Evolutionary conservation across 2,113 vertebrate species (phyloP).

Genomic region (Hippocampus guttulatus): DNA sequence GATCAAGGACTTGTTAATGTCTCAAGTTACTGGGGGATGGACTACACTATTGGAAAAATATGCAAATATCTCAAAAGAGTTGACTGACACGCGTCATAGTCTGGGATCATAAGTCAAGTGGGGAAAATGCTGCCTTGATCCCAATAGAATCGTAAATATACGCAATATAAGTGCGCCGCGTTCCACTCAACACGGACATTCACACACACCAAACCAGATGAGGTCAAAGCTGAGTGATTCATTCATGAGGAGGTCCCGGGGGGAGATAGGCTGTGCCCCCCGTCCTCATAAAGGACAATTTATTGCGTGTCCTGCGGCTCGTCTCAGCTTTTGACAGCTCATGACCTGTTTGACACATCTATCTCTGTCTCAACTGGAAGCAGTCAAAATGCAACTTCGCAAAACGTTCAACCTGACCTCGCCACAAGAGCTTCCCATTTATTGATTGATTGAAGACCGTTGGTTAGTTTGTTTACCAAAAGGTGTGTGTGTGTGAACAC

Average conservation of each 20-base stretch:
- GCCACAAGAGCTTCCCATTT: not conserved
- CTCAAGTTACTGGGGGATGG: conserved; percentile 3
- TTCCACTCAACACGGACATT: conserved; percentile 10
- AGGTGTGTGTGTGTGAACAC: not conserved
- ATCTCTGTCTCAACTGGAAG: conserved; percentile 9
- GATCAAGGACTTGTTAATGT: conserved; percentile 17
- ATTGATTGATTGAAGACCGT: not conserved
- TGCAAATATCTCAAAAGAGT: not conserved
- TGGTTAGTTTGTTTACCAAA: not conserved
- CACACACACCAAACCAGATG: conserved; percentile 32
- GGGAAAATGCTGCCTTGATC: not conserved
- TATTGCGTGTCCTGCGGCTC: conserved; percentile 51
- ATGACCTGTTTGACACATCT: conserved; percentile 32
- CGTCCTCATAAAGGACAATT: conserved; percentile 63
- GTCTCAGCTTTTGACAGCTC: conserved; percentile 44
- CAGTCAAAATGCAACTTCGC: not conserved
- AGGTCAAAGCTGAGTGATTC: conserved; percentile 55
- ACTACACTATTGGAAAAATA: conserved; percentile 7
- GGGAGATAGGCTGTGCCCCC: conserved; percentile 55
- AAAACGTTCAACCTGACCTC: not conserved
- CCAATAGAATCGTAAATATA: conserved; percentile 16
- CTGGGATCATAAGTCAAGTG: conserved; percentile 12
- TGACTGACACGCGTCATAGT: not conserved
- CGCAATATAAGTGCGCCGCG: conserved; percentile 14
- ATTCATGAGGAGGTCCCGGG: conserved; percentile 60